These are phyloP conservation scores for Synodontis membranacea DNA, from an alignment of 2,113 vertebrate genomes.

Conservation along the genomic window DNA sequence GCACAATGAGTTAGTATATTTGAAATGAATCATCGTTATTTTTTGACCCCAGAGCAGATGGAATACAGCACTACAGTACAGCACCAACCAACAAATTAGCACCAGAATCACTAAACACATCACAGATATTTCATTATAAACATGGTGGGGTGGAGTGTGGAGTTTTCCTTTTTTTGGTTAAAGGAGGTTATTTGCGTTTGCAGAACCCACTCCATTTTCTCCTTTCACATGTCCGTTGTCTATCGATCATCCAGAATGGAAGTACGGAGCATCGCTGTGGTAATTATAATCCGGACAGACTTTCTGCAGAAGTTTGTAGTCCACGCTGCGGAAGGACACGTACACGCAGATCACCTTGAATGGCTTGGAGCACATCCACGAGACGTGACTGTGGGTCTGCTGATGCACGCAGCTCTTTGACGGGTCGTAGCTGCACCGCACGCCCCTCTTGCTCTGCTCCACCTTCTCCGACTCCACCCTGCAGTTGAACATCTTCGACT, in stretches of 20 bases:
- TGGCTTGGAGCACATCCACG: constrained; percentile 98
- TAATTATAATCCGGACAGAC: constrained; percentile 99
- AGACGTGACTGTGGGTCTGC: constrained; percentile 97
- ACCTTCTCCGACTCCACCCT: constrained; percentile 96
- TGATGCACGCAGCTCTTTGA: constrained; percentile 98
- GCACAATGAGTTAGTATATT: background rate
- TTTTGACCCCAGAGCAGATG: background rate
- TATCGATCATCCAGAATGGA: constrained; percentile 87
- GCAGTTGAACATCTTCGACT: constrained; percentile 99
- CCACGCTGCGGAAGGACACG: constrained; percentile 98
- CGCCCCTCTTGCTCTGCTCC: constrained; percentile 94
- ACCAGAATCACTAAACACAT: background rate
- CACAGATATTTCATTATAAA: background rate
- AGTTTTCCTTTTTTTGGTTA: background rate
- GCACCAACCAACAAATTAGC: background rate
- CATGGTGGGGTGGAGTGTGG: background rate
- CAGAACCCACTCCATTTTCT: background rate
- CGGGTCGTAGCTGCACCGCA: constrained; percentile 94
- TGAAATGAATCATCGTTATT: background rate
- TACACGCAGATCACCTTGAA: constrained; percentile 99
- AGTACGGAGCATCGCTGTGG: constrained; percentile 97
- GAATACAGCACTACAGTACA: background rate
- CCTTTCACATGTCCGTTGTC: background rate
- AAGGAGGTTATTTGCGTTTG: background rate
- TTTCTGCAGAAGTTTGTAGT: constrained; percentile 99